Base-by-base conservation (phyloP, 2,888 invertebrate genomes). In the Troilus luridus region DNA sequence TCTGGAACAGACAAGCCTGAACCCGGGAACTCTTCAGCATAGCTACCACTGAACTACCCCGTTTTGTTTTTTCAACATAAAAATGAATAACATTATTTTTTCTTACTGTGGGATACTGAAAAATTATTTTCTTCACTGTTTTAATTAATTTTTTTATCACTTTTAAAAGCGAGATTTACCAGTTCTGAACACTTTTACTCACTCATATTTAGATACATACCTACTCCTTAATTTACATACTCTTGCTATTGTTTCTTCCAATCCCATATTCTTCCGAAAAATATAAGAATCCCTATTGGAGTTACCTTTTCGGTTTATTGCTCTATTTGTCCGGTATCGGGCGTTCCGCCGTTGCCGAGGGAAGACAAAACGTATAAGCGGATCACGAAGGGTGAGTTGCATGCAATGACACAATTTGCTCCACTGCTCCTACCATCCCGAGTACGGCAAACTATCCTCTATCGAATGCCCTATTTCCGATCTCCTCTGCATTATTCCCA, bases 391-490 rank as follows among this genome's bases (percentile, higher is more conserved):
- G 85, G 85, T 5, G 85, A 85, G 85, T 85, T 85, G 85, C 85
- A 85, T 85, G 85, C 85, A 85, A 85, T 11, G 85, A 85, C 85
- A 85, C 85, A 56, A 85, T 85, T 58, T 85, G 56, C 85, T 21
- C 19, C 81, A 8, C 81, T 54, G 81, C 21, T 81, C 56, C 85
- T 21, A 85, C 56, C 27, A 77, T 77, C 72, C 72, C 14, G 24
- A 24, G 24, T 67, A 67, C 67, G 24, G 24, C 9, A 27, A 85
- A 85, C 85, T 85, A 85, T 58, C 56, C 81, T 21, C 54, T 54
- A 85, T 85, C 85, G 56, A 85, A 85, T 85, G 85, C 85, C 85
- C 85, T 85, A 85, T 85, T 85, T 85, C 85, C 56, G 85, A 85
- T 85, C 14, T 58, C 21, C 56, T 21, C 85, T 56, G 56, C 56